These are phyloP conservation scores for Cephus nigrinus DNA, from an alignment of 2,888 invertebrate genomes.

Conservation along the genomic window DNA sequence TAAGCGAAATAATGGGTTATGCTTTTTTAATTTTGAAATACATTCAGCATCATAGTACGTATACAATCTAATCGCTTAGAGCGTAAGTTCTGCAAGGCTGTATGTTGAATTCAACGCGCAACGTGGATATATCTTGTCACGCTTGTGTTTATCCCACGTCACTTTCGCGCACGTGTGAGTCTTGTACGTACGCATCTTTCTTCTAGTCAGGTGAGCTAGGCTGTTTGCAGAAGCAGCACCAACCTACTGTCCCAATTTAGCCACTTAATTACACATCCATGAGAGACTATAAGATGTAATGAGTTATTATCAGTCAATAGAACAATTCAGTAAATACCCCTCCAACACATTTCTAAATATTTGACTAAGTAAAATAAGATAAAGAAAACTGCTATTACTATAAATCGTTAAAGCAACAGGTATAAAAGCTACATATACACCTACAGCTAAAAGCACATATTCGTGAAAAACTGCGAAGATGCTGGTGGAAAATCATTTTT, in stretches of 20 bases:
- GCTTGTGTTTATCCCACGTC: not conserved
- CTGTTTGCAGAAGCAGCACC: conserved; percentile 34
- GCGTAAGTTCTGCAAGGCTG: not conserved
- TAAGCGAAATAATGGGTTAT: not conserved
- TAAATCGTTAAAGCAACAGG: not conserved
- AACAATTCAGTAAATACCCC: not conserved
- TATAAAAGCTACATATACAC: not conserved
- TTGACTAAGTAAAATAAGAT: not conserved
- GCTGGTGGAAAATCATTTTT: not conserved
- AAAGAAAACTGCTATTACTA: not conserved
- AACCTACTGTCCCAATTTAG: conserved; percentile 36
- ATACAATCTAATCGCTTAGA: not conserved
- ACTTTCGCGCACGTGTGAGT: not conserved
- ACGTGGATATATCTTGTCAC: not conserved
- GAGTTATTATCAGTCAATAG: not conserved
- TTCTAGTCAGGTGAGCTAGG: conserved; percentile 26
- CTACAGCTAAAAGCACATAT: not conserved
- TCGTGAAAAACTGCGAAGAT: not conserved
- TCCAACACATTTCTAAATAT: not conserved
- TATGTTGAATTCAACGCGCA: not conserved
- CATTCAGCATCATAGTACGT: not conserved
- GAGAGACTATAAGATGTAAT: not conserved
- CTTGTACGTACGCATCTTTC: not conserved
- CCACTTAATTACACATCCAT: conserved; percentile 31
- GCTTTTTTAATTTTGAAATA: not conserved